Base-by-base conservation (phyloP, 2,888 invertebrate species). In the Margaritifera margaritifera region DNA sequence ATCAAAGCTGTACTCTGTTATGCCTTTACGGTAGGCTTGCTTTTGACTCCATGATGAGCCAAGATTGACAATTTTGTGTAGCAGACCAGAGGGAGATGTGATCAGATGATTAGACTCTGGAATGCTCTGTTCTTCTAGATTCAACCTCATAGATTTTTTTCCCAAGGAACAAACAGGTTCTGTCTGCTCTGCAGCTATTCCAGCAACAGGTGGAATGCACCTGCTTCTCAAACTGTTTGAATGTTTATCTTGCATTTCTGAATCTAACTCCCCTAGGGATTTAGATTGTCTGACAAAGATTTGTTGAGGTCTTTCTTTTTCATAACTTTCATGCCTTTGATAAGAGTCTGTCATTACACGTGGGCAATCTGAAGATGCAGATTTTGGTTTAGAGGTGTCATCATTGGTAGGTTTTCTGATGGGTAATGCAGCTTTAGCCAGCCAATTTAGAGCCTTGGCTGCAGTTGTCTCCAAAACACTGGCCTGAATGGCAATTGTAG, bases 1-100 rank as follows among this genome's bases (percentile, higher is more conserved):
- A 53, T 76, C 75, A 69, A 79, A 79, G 62, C 68, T 74, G 64
- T 80, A 79, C 55, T 79, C 79, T 24, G 80, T 79, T 8, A 74
- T 77, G 1, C 75, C 77, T 62, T 78, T 79, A 51, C 78, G 74
- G 68, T 79, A 77, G 2, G 66, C 71, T 51, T 69, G 70, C 15
- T 71, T 71, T 25, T 64, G 67, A 53, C 59, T 64, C 18, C 68
- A 57, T 25, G 52, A 54, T n/a, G 64, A 59, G 24, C 75, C 72
- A 60, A 74, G 69, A 58, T 68, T 69, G 20, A 65, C 61, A 59
- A 74, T 61, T 22, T 66, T 69, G 6, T 66, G 68, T 22, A 74
- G 69, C 55, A 75, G 65, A 67, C 72, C 72, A 51, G 72, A 62
- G 25, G 72, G 72, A 18, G 74, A 78, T 61, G 64, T 66, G 51